Percentiles rank a stretch among this genome's conserved stretches.
Conservation (phyloP, 2,888 invertebrate species). For the Napeogenes inachia region DNA sequence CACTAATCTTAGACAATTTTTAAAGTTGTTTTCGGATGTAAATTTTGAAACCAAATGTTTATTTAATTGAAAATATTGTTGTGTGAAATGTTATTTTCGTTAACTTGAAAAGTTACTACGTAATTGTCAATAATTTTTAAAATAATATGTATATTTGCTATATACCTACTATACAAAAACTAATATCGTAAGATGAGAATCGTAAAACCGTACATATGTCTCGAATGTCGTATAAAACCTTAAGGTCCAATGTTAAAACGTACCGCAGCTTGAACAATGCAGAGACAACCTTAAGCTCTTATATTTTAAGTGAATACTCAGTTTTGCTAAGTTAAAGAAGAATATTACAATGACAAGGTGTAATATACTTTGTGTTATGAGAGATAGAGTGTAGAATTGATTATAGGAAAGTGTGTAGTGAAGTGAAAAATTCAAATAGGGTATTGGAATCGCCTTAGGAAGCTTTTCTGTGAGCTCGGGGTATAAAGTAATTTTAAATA, state of each 20-base stretch:
- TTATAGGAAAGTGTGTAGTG: conserved; percentile 37
- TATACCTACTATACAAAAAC: too few relatives aligned
- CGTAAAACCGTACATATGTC: background rate
- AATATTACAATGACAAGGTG: conserved; percentile 7
- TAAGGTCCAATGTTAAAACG: background rate
- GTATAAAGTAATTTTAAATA: background rate
- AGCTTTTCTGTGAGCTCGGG: conserved; percentile 6
- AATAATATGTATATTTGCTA: too few relatives aligned
- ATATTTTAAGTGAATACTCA: conserved; percentile 9
- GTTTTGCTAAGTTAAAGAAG: background rate
- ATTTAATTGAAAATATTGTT: too few relatives aligned
- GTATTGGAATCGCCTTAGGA: conserved; percentile 46
- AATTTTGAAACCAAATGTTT: too few relatives aligned
- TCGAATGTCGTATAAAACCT: background rate
- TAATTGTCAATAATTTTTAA: too few relatives aligned
- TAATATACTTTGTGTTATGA: conserved; percentile 7
- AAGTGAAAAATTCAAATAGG: conserved; percentile 58
- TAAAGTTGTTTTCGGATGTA: too few relatives aligned
- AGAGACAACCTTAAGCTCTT: conserved; percentile 12
- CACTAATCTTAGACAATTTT: too few relatives aligned
- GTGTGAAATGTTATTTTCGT: too few relatives aligned
- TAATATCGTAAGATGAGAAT: too few relatives aligned
- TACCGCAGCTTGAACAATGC: background rate
- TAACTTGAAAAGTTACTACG: too few relatives aligned
- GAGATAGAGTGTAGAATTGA: conserved; percentile 39